phyloP scores from a whole-genome alignment of 2,113 vertebrate genomes.

The Phylloscopus trochiloides region DNA sequence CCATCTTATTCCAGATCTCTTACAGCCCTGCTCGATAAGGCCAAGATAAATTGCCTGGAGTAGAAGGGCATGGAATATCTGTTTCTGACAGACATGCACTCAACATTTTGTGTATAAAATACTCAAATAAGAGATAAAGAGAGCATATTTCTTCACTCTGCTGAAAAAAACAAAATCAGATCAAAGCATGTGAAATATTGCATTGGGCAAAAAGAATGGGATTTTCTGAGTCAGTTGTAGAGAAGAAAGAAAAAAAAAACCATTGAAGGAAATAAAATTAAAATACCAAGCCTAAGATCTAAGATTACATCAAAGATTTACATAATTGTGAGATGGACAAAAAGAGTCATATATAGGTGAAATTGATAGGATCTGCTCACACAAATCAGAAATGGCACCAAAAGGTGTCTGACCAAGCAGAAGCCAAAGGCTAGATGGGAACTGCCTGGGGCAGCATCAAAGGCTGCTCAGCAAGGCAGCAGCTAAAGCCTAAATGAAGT shows the following conservation, averaged over 20 bases:
- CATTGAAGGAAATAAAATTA: neutral
- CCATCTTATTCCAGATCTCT: neutral
- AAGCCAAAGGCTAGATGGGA: neutral
- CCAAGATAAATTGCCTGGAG: neutral
- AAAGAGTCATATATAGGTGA: neutral
- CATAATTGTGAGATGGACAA: neutral
- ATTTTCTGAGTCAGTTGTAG: neutral
- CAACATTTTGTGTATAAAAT: neutral
- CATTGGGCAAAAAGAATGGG: neutral
- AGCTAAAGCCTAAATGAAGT: neutral
- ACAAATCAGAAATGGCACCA: neutral
- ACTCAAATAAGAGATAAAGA: neutral
- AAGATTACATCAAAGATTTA: neutral
- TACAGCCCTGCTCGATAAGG: neutral
- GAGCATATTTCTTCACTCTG: neutral
- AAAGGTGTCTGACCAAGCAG: neutral
- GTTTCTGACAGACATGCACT: neutral
- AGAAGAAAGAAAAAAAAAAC: neutral
- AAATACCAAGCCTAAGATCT: neutral
- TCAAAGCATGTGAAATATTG: neutral
- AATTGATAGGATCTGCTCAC: neutral
- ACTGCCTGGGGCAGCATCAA: neutral
- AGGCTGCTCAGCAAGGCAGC: neutral
- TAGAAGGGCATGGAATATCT: neutral
- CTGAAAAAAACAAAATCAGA: too few relatives aligned